Conservation (phyloP, 1,140 invertebrate species). For the Tetranychus cinnabarinus region DNA sequence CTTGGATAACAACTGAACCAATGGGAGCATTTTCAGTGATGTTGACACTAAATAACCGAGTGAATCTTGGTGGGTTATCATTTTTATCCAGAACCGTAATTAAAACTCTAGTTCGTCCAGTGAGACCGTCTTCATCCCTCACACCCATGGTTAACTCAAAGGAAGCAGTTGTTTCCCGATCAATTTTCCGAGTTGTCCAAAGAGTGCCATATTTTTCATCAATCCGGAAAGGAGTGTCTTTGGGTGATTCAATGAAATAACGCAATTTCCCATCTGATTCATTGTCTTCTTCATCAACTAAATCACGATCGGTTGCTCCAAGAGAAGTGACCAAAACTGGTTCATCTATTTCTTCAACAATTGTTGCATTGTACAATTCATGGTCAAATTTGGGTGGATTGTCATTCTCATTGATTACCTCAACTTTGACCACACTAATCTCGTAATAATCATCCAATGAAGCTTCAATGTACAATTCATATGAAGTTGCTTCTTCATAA, state of each 20-base stretch:
- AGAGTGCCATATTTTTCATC: conserved; percentile 57
- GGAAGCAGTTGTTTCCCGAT: conserved; percentile 38
- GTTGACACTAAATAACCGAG: conserved; percentile 61
- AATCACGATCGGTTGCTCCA: conserved; percentile 47
- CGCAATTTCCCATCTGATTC: conserved; percentile 50
- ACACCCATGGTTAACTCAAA: conserved; percentile 68
- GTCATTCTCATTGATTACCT: conserved; percentile 74
- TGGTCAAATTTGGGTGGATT: conserved; percentile 46
- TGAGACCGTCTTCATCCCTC: conserved; percentile 56
- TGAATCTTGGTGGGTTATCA: conserved; percentile 81
- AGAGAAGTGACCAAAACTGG: conserved; percentile 49
- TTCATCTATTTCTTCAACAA: conserved; percentile 60
- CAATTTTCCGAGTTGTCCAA: conserved; percentile 50
- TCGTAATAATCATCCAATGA: conserved; percentile 33
- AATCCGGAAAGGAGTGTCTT: conserved; percentile 39
- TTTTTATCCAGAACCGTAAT: conserved; percentile 72
- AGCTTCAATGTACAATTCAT: conserved; percentile 58
- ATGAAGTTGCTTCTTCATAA: conserved; percentile 55
- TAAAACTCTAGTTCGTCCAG: conserved; percentile 32
- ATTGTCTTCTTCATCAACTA: conserved; percentile 26
- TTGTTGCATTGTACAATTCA: conserved; percentile 50
- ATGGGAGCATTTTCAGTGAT: conserved; percentile 64
- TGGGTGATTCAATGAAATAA: conserved; percentile 37
- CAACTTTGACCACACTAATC: conserved; percentile 38
- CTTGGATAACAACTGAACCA: conserved; percentile 63